Base-by-base conservation (phyloP, 2,797 vertebrate species). In the Pelodytes ibericus region DNA sequence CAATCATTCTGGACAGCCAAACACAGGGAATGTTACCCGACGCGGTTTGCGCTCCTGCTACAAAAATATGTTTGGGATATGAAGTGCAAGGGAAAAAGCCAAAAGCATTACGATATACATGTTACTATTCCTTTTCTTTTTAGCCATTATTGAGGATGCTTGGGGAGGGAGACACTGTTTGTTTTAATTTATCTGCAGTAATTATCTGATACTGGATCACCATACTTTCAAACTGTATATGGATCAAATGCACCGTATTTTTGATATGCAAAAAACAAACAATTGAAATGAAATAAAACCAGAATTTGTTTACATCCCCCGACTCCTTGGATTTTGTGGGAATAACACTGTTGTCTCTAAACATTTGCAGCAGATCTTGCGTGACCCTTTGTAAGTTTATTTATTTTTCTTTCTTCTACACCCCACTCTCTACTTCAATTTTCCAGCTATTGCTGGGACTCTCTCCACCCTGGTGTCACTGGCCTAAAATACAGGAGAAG, bases 181-280 rank as follows among this genome's bases (percentile, higher is more conserved):
- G 5, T 53, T 36, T 36, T 33, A 24, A 51, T 47, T 44, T 47
- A 51, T 22, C 18, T 49, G 25, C 22, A 41, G 64, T 33, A 44
- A 30, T 27, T 20, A 51, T 72, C 11, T 44, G 13, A 20, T 36
- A 16, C 27, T 10, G 25, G n/a, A 31, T 71, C 26, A 15, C 22
- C n/a, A 7, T 26, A 18, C 20, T 56, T 62, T 59, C 51, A 60
- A 44, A 44, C 63, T 33, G 72, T 74, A 31, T 30, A 58, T 22
- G n/a, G 64, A 16, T 27, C 15, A 62, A 60, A 75, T 39, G 29
- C 20, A 41, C 47, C 58, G 25, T 76, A 69, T 70, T 76, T 75
- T 76, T 76, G 31, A 75, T 76, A 76, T 49, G 18, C 31, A 65
- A 27, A 41, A 63, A 30, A n/a, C n/a, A n/a, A n/a, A n/a, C n/a